Evolutionary conservation across 2,113 vertebrate genomes (phyloP).

Genomic region (Tylochromis polylepis): DNA sequence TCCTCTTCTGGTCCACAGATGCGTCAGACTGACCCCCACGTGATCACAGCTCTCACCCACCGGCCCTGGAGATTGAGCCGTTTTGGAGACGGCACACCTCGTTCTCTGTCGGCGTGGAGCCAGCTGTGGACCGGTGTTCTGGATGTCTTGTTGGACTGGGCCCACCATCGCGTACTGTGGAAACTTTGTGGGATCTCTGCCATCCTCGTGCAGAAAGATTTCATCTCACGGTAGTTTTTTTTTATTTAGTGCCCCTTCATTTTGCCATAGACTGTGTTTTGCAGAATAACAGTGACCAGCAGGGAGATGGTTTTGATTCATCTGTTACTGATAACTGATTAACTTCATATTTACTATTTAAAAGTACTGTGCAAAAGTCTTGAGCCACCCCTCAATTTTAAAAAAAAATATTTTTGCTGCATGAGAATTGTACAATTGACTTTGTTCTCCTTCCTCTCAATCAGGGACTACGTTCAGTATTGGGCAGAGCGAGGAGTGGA

Average conservation of each 20-base stretch:
- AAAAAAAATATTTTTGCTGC: not conserved
- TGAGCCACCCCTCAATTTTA: not conserved
- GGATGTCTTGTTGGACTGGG: constrained; percentile 89
- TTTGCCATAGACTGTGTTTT: not conserved
- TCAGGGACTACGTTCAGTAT: constrained; percentile 83
- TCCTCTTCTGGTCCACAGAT: constrained; percentile 72
- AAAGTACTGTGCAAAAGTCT: not conserved
- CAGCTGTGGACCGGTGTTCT: constrained; percentile 72
- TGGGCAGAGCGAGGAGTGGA: constrained; percentile 83
- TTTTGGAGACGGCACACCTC: constrained; percentile 76
- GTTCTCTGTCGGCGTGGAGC: constrained; percentile 69
- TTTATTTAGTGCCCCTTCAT: not conserved
- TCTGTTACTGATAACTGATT: not conserved
- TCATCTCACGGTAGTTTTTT: constrained; percentile 81
- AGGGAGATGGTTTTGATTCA: not conserved
- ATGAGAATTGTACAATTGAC: not conserved
- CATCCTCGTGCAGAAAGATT: constrained; percentile 88
- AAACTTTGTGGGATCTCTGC: constrained; percentile 86
- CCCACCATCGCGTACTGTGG: constrained; percentile 87
- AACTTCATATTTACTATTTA: not conserved
- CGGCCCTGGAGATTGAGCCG: constrained; percentile 88
- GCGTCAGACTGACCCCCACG: constrained; percentile 81
- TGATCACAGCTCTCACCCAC: constrained; percentile 86
- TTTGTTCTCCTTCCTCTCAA: not conserved
- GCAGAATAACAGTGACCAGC: not conserved